A percentile compares a stretch with the other conserved stretches of the same genome.
These are phyloP conservation scores for Xiphophorus couchianus DNA, from an alignment of 2,113 vertebrate species.

Conservation along the genomic window DNA sequence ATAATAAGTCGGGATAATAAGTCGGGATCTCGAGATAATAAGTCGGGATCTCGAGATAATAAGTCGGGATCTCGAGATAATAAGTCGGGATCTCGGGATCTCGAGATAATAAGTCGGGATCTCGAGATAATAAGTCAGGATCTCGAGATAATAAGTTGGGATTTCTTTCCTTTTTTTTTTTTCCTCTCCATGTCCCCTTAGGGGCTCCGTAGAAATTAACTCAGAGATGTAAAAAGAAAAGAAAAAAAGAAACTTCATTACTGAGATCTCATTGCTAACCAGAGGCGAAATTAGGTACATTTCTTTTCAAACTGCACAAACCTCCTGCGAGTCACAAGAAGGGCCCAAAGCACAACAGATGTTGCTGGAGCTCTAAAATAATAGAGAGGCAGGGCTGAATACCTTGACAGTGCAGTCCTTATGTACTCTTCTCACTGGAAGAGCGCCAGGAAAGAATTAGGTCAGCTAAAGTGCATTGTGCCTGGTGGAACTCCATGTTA, in stretches of 20 bases:
- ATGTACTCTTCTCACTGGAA: constrained; percentile 73
- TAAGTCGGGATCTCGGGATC: too few species aligned
- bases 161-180: too few species aligned
- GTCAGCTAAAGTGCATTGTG: constrained; percentile 75
- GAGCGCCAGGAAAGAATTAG: constrained; percentile 78
- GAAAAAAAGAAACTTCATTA: constrained; percentile 40
- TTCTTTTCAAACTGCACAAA: constrained; percentile 53
- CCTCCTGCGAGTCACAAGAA: constrained; percentile 53
- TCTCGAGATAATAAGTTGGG: too few species aligned
- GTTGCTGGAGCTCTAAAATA: constrained; percentile 72
- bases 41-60: too few species aligned
- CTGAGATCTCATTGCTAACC: constrained; percentile 47
- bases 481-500: constrained; percentile 73
- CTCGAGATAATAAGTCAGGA: too few species aligned
- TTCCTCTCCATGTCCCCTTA: too few species aligned
- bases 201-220: too few species aligned
- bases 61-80: too few species aligned
- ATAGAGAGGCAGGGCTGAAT: constrained; percentile 57
- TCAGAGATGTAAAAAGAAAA: constrained; percentile 21
- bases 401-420: constrained; percentile 70
- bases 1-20: too few species aligned
- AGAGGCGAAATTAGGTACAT: constrained; percentile 43
- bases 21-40: too few species aligned
- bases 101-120: too few species aligned
- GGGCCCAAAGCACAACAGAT: constrained; percentile 76